A percentile compares a stretch with the other conserved stretches of the same genome.
phyloP scores from a whole-genome alignment of 2,888 invertebrate genomes.

The Drosophila histrio region DNA sequence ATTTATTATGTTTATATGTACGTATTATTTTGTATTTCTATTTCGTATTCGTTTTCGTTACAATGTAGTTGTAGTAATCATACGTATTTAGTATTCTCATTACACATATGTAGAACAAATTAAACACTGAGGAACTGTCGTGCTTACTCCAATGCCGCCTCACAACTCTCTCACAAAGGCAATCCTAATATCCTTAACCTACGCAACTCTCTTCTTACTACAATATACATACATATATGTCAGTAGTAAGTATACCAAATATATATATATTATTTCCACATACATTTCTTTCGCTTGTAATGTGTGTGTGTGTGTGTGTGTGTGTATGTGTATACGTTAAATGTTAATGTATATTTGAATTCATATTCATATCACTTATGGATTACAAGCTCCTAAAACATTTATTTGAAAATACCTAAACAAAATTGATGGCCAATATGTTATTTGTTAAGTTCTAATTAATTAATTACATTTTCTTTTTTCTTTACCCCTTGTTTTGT shows the following conservation, averaged over 20 bases:
- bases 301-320: constrained; percentile 21
- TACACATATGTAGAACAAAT: constrained; percentile 50
- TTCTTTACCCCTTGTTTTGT: constrained; percentile 16
- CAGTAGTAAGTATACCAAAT: constrained; percentile 23
- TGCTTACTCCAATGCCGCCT: constrained; percentile 72
- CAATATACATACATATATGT: constrained; percentile 33
- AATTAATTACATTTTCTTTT: constrained; percentile 20
- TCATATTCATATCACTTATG: constrained; percentile 78
- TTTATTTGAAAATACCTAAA: constrained; percentile 78
- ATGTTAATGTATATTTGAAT: constrained; percentile 68
- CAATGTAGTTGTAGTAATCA: constrained; percentile 32
- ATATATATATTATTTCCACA: constrained; percentile 13
- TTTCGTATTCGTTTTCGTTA: constrained; percentile 25
- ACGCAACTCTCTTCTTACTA: constrained; percentile 35
- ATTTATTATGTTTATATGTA: constrained; percentile 43
- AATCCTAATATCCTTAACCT: constrained; percentile 56
- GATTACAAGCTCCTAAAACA: constrained; percentile 73
- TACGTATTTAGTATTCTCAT: constrained; percentile 42
- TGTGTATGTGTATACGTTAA: constrained; percentile 9
- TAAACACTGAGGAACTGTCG: constrained; percentile 81
- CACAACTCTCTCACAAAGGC: constrained; percentile 56
- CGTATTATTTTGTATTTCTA: constrained; percentile 15
- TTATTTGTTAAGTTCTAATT: constrained; percentile 11
- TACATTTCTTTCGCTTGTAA: constrained; percentile 64
- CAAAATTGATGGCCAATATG: constrained; percentile 56